These are phyloP conservation scores for Papilio demoleus DNA, from an alignment of 2,888 invertebrate genomes.

Conservation along the genomic window DNA sequence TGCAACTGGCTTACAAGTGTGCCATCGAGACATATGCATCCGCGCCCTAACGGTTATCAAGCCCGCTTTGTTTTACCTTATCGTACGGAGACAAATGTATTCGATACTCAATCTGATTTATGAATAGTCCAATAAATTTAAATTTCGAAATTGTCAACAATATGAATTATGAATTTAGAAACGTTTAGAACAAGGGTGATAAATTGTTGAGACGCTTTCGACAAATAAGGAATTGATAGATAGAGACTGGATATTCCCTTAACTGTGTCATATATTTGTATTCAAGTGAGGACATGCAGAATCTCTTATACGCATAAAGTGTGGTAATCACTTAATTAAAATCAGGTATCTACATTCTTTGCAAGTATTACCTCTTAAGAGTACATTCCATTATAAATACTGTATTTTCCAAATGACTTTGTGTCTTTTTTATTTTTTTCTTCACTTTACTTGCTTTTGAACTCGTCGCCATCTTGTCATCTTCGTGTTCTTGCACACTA, in stretches of 20 bases:
- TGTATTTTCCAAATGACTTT: background rate
- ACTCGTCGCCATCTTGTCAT: no score
- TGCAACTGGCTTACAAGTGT: no score
- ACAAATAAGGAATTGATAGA: slow-evolving; percentile 28
- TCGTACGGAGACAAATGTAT: slow-evolving; percentile 38
- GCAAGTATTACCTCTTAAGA: background rate
- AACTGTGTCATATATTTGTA: slow-evolving; percentile 35
- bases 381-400: background rate
- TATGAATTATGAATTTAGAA: slow-evolving; percentile 31
- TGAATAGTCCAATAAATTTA: slow-evolving; percentile 30
- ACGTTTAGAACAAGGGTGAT: slow-evolving; percentile 25
- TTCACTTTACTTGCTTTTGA: background rate
- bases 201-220: slow-evolving; percentile 11
- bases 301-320: slow-evolving; percentile 10
- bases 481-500: no score
- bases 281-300: slow-evolving; percentile 22
- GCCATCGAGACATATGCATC: no score
- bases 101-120: slow-evolving; percentile 36
- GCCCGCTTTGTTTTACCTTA: slow-evolving; percentile 37
- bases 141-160: slow-evolving; percentile 22
- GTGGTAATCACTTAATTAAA: slow-evolving; percentile 11
- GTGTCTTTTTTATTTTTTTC: background rate
- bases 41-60: slow-evolving; percentile 35
- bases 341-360: background rate
- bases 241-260: slow-evolving; percentile 28